Conservation (phyloP, 2,797 vertebrate genomes). For the Sebastes steindachneri region DNA sequence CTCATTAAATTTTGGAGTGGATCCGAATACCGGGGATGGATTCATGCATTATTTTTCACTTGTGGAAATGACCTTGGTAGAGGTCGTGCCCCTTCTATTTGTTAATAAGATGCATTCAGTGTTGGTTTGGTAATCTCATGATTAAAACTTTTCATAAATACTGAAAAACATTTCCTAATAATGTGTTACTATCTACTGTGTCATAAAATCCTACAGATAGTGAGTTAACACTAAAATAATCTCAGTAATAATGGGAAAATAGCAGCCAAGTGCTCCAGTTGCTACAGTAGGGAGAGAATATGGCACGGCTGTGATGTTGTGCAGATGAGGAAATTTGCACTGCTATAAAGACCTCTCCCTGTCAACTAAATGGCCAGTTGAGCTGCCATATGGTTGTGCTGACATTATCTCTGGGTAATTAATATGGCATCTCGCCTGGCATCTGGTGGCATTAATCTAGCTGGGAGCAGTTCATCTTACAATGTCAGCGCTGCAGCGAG, state of each 20-base stretch:
- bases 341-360: slow-evolving; percentile 83
- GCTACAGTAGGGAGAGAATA: slow-evolving; percentile 49
- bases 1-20: neutral
- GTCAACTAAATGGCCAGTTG: slow-evolving; percentile 86
- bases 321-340: slow-evolving; percentile 69
- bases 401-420: slow-evolving; percentile 88
- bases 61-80: neutral
- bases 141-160: neutral
- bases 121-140: neutral
- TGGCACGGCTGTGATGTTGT: slow-evolving; percentile 30
- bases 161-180: neutral
- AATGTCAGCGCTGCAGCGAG: slow-evolving; percentile 69
- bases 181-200: neutral
- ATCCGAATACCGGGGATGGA: neutral
- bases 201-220: slow-evolving; percentile 2
- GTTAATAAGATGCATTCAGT: neutral
- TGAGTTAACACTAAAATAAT: neutral
- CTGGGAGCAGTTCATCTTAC: slow-evolving; percentile 77
- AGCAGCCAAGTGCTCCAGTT: slow-evolving; percentile 22
- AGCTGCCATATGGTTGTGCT: slow-evolving; percentile 85
- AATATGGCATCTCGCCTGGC: slow-evolving; percentile 87
- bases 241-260: slow-evolving; percentile 14
- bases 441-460: slow-evolving; percentile 88
- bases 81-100: neutral
- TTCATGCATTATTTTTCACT: neutral